These are phyloP conservation scores for Phrynocephalus versicolor DNA, from an alignment of 2,113 vertebrate genomes.

Conservation along the genomic window DNA sequence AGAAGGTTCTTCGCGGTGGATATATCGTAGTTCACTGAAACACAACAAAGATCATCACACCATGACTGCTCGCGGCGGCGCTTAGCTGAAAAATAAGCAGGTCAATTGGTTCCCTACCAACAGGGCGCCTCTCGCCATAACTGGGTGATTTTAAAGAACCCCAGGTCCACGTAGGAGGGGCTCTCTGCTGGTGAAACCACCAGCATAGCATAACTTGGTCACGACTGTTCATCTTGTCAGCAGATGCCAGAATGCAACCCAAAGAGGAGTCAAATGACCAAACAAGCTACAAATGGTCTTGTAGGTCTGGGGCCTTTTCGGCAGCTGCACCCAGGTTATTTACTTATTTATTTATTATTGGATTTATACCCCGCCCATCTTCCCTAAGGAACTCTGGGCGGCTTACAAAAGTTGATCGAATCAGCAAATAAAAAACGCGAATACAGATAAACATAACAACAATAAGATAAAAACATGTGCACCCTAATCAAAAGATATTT, in stretches of 20 bases:
- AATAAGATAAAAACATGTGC: background rate
- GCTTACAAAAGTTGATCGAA: too few species aligned
- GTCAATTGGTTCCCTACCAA: background rate
- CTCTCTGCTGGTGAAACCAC: background rate
- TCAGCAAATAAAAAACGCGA: too few species aligned
- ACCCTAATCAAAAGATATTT: too few species aligned
- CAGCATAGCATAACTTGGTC: background rate
- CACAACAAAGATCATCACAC: constrained; percentile 28
- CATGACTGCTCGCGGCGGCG: background rate
- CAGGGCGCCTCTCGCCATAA: background rate
- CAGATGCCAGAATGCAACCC: background rate
- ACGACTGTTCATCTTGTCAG: background rate
- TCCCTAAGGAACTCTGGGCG: too few species aligned
- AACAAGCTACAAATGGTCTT: too few species aligned
- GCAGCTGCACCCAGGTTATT: too few species aligned
- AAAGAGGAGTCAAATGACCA: background rate
- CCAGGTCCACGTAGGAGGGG: background rate
- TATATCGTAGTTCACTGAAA: constrained; percentile 94
- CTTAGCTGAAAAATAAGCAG: background rate
- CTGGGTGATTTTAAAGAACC: background rate
- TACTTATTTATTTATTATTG: too few species aligned
- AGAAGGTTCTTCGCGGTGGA: constrained; percentile 97
- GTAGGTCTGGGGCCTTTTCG: too few species aligned
- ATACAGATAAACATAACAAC: too few species aligned
- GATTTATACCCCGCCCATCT: too few species aligned